Base-by-base conservation (phyloP, 2,888 invertebrate genomes). In the Habroteleia sp. region DNA sequence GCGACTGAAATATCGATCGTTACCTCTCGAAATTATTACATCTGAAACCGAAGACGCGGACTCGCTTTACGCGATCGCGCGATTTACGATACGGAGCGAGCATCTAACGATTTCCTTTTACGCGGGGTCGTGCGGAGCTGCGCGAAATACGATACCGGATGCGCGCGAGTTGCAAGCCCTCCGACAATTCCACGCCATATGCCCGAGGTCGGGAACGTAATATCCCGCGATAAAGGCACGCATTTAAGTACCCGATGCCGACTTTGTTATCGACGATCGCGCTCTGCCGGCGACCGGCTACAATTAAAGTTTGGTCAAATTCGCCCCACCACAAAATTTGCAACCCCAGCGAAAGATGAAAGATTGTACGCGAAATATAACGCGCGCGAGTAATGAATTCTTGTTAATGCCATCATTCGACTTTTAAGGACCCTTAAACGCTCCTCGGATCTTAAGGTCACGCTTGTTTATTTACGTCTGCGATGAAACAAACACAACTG, bases 11-110 rank as follows among this genome's bases (percentile, higher is more conserved):
- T 65, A 73, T 65, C 73, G 65, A 73, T 73, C 73, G 73, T 73
- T 60, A 73, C 79, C 81, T 80, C 79, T 78, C 77, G 80, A 78
- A 81, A 76, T 80, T 82, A 82, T 84, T 85, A 85, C 79, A 81
- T 79, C 78, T 79, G 84, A 84, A 85, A 84, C 79, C 80, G 77
- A 83, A 85, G 80, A 84, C 81, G 77, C 74, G 78, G 71, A 79
- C 77, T 79, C 80, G 77, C 75, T 79, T 81, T 80, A 82, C 81
- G 81, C 66, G 79, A 82, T 78, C 74, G 60, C 75, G 77, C 80
- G 83, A 84, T 83, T 84, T 85, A 85, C 62, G 74, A 62, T 74
- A 68, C 62, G 56, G 48, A 54, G 31, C 65, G 63, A 56, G 72
- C 80, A 79, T 77, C 75, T 65, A 62, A 68, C 66, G 74, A 63